Evolutionary conservation across 1,140 invertebrate species (phyloP).

Genomic region (Drosophila novamexicana): DNA sequence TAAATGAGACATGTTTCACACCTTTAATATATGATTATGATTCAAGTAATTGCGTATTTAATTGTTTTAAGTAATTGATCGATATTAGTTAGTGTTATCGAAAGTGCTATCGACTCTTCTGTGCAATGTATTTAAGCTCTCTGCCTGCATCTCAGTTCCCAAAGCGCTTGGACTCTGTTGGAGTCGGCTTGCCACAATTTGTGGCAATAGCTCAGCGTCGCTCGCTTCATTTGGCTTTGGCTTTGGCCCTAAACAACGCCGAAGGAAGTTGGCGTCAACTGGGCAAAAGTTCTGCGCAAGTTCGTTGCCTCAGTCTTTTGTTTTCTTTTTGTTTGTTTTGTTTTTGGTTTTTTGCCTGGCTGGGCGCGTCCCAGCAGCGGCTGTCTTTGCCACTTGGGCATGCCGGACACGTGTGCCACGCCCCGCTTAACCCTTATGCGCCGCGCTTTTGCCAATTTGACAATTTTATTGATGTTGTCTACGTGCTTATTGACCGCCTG

Average conservation of each 20-base stretch:
- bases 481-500: slow-evolving; percentile 66
- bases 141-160: too few relatives aligned
- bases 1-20: too few relatives aligned
- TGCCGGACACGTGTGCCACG: slow-evolving; percentile 55
- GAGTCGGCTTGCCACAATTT: slow-evolving; percentile 15
- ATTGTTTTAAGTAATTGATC: too few relatives aligned
- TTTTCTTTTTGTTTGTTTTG: slow-evolving; percentile 26
- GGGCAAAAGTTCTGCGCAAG: slow-evolving; percentile 18
- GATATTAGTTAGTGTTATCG: too few relatives aligned
- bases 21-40: too few relatives aligned
- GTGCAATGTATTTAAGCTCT: too few relatives aligned
- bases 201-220: slow-evolving; percentile 25
- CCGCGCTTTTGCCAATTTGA: slow-evolving; percentile 69
- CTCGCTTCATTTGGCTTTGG: slow-evolving; percentile 12
- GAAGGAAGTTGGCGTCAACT: background rate
- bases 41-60: too few relatives aligned
- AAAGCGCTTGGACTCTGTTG: too few relatives aligned
- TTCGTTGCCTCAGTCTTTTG: slow-evolving; percentile 69
- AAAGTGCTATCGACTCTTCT: too few relatives aligned
- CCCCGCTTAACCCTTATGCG: slow-evolving; percentile 19
- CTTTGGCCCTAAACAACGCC: slow-evolving; percentile 45
- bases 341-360: background rate
- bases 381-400: slow-evolving; percentile 17
- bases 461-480: slow-evolving; percentile 74
- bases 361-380: slow-evolving; percentile 16